A percentile compares a stretch with the other conserved stretches of the same genome.
phyloP scores from a whole-genome alignment of 2,113 vertebrate species.

The Meriones unguiculatus region DNA sequence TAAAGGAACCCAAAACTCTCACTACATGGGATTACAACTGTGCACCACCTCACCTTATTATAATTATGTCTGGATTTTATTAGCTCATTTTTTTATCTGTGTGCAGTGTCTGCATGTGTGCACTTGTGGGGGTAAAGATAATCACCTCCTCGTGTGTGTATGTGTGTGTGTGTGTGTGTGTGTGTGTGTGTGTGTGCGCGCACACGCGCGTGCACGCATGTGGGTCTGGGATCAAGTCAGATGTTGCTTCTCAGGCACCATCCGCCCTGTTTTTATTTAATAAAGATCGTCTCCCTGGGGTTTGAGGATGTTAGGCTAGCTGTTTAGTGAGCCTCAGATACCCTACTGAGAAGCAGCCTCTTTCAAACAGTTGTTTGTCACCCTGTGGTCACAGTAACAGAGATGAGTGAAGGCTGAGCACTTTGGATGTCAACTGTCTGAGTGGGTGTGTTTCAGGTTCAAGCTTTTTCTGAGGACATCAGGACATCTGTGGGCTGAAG shows the following conservation, averaged over 20 bases:
- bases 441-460: too few species aligned
- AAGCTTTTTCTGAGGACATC: not conserved
- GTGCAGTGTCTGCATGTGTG: not conserved
- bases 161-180: not conserved
- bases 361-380: not conserved
- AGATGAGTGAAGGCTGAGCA: not conserved
- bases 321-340: not conserved
- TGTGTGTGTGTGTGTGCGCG: not conserved
- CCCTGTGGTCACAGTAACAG: not conserved
- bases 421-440: too few species aligned
- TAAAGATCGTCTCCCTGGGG: not conserved
- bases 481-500: not conserved
- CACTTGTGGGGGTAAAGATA: not conserved
- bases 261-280: not conserved
- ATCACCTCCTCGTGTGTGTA: not conserved
- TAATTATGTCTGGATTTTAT: not conserved
- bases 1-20: too few species aligned
- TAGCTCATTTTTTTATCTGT: not conserved
- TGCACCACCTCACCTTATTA: not conserved
- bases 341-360: too few species aligned
- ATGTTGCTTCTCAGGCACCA: too few species aligned
- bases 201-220: too few species aligned
- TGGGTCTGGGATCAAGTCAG: too few species aligned
- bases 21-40: not conserved
- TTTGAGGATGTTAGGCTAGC: not conserved